Base-by-base conservation (phyloP, 2,113 vertebrate species). In the Pseudorhombus dupliciocellatus region DNA sequence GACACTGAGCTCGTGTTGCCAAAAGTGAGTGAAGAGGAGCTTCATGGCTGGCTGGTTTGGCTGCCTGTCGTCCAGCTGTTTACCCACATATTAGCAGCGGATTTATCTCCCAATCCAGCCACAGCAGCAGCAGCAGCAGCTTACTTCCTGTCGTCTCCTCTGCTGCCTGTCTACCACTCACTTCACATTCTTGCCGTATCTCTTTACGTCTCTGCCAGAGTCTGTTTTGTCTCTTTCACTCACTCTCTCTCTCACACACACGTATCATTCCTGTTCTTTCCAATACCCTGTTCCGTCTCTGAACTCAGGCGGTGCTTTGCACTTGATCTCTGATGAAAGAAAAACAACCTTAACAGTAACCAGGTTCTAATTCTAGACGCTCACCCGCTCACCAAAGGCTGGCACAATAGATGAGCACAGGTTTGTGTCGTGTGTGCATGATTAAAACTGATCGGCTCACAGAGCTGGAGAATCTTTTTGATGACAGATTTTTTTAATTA, bases 261-360 rank as follows among this genome's bases (percentile, higher is more conserved):
- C 6, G 8, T 26, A 34, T 21, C 22, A n/a, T 40, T 61, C 28
- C 74, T 81, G 65, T 64, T 70, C 73, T 80, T 67, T 73, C 72
- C 28, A 72, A 57, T 72, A 80, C 65, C 61, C 44, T 1, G 15
- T 42, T 84, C 66, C 58, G 26, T 79, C 64, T 87, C 26, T 76
- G 73, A 85, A 63, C 72, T 66, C 70, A 57, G 54, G 30, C 66
- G 76, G 81, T 51, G 70, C 18, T 72, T 80, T 80, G 61, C 85
- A 81, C 77, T 87, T 87, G 60, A 87, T 84, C 75, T 87, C 46
- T 76, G 65, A 83, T 84, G 72, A 90, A 84, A 87, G 71, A 60
- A 77, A 84, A 83, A 67, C 71, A 78, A 76, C 61, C 64, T 74
- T 67, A 75, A 73, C 66, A 70, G 77, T 59, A 83, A 66, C 66